Evolutionary conservation across 2,888 invertebrate genomes (phyloP), one percentile per base, ranked within the genome.

Genomic region (Ametastegia equiseti): DNA sequence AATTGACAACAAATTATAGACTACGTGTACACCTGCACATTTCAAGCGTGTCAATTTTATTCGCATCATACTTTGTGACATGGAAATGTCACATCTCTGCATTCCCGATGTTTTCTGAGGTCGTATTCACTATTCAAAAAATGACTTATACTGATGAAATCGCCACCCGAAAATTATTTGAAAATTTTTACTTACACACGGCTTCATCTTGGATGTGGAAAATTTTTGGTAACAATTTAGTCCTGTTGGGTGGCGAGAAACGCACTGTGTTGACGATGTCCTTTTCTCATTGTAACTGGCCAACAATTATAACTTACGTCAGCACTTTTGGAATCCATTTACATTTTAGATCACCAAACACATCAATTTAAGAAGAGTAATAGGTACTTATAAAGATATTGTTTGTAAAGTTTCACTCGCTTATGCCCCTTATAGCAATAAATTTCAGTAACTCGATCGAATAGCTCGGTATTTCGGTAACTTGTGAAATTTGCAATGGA

Each of bases 241-340:
- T 42, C 23, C 45, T n/a, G 23, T 78, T 63, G 42, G 54, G 39
- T 60, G 63, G 42, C 42, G 63, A 78, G 30, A 60, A 27, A 42
- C 2, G 30, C n/a, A 9, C n/a, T n/a, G n/a, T n/a, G n/a, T n/a
- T n/a, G 30, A 23, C n/a, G 60, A 39, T 42, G 33, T 78, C 60
- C 39, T 42, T 60, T 63, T 60, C 60, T 42, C 78, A 78, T 78
- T n/a, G 78, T 78, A 60, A 78, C 60, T 78, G 13, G 39, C 36
- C 39, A 27, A 13, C 6, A 60, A 45, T 63, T 60, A 60, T 60
- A 45, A 54, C 75, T 23, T 4, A 7, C n/a, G 30, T 75, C 19
- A 78, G 54, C 60, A 45, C 27, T 57, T 60, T 30, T 19, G 11
- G 11, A 30, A 15, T 9, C 6, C 15, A 60, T 78, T 75, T 75